Percentiles rank a stretch among this genome's conserved stretches.
Evolutionary conservation across 2,888 invertebrate genomes (phyloP).

Genomic region (Cenopis cana): DNA sequence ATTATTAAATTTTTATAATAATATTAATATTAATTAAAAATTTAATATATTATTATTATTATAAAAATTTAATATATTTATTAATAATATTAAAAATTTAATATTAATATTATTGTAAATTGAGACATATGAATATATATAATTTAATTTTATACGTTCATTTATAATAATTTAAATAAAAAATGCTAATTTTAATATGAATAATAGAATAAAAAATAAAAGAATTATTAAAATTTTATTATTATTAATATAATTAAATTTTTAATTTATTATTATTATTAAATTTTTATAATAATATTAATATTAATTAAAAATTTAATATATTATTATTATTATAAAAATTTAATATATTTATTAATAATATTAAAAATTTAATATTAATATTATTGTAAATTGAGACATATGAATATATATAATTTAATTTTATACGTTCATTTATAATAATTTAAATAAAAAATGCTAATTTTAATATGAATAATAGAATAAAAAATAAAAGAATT

Average conservation of each 20-base stretch:
- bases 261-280: slow-evolving; percentile 39
- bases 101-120: not conserved
- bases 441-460: slow-evolving; percentile 50
- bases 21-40: not conserved
- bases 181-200: slow-evolving; percentile 40
- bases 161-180: slow-evolving; percentile 51
- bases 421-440: slow-evolving; percentile 52
- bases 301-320: slow-evolving; percentile 41
- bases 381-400: not conserved
- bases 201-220: slow-evolving; percentile 40
- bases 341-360: slow-evolving; percentile 50
- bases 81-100: not conserved
- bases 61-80: not conserved
- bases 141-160: slow-evolving; percentile 53
- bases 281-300: slow-evolving; percentile 47
- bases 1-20: slow-evolving; percentile 44
- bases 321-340: slow-evolving; percentile 25
- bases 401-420: slow-evolving; percentile 51
- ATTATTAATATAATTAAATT: slow-evolving; percentile 41
- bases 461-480: slow-evolving; percentile 43
- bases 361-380: slow-evolving; percentile 50
- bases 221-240: slow-evolving; percentile 45
- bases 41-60: not conserved
- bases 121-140: slow-evolving; percentile 47
- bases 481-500: slow-evolving; percentile 32